phyloP scores from a whole-genome alignment of 2,888 invertebrate species.

The Calameuta pallipes region DNA sequence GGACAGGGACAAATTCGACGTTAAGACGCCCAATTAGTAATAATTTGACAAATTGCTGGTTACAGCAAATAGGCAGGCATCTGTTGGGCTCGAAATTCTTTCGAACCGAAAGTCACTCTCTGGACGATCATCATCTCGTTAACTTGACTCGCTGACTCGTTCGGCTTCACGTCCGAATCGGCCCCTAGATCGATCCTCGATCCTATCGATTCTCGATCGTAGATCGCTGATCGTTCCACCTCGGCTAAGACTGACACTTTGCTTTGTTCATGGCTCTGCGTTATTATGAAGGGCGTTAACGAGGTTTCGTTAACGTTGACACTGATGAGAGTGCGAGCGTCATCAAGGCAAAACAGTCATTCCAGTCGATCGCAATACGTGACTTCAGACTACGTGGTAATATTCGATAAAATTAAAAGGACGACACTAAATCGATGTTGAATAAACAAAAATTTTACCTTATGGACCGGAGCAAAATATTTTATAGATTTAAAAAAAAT shows the following conservation, averaged over 20 bases:
- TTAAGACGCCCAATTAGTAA: slow-evolving; percentile 53
- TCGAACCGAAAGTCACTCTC: slow-evolving; percentile 51
- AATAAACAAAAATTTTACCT: not conserved
- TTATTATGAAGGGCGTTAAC: slow-evolving; percentile 3
- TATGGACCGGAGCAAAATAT: not conserved
- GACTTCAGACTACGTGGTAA: not conserved
- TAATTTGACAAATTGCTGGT: slow-evolving; percentile 50
- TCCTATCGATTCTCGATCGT: not conserved
- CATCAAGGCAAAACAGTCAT: not conserved
- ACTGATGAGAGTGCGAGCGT: not conserved
- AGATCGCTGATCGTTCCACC: not conserved
- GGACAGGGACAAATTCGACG: slow-evolving; percentile 20
- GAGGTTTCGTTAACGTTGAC: not conserved
- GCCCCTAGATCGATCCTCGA: not conserved
- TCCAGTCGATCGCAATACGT: not conserved
- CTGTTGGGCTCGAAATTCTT: slow-evolving; percentile 39
- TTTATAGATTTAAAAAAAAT: not conserved
- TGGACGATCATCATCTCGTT: slow-evolving; percentile 46
- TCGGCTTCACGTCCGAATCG: not conserved
- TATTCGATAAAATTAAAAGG: not conserved
- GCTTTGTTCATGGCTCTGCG: not conserved
- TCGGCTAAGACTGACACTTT: not conserved
- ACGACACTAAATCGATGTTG: not conserved
- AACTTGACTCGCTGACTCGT: slow-evolving; percentile 15
- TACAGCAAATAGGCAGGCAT: slow-evolving; percentile 38